Percentiles rank a stretch among this genome's conserved stretches.
These are phyloP conservation scores for Drosophila equinoxialis DNA, from an alignment of 1,140 invertebrate genomes.

Conservation along the genomic window DNA sequence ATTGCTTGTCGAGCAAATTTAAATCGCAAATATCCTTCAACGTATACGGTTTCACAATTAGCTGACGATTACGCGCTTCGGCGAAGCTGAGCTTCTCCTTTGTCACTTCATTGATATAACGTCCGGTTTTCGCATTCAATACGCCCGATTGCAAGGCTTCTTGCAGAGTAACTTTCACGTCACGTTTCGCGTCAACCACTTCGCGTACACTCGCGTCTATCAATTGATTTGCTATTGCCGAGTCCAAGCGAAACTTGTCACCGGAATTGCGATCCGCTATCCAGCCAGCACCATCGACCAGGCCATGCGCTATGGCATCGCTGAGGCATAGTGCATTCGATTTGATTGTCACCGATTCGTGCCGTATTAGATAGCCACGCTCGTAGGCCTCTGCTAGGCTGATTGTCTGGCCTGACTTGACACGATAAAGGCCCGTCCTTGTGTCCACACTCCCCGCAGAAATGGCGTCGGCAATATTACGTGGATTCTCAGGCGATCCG, in stretches of 20 bases:
- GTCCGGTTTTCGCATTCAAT: constrained; percentile 90
- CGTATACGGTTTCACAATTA: constrained; percentile 94
- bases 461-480: constrained; percentile 89
- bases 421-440: constrained; percentile 88
- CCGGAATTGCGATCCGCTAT: constrained; percentile 93
- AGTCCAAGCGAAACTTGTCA: constrained; percentile 90
- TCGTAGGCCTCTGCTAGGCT: constrained; percentile 92
- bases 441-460: constrained; percentile 91
- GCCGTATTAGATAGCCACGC: constrained; percentile 88
- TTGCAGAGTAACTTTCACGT: constrained; percentile 91
- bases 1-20: constrained; percentile 90
- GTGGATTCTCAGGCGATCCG: constrained; percentile 65
- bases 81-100: constrained; percentile 90
- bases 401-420: constrained; percentile 88
- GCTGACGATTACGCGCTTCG: constrained; percentile 90
- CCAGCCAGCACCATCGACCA: constrained; percentile 91
- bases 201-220: constrained; percentile 90
- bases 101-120: constrained; percentile 89
- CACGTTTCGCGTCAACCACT: constrained; percentile 90
- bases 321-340: constrained; percentile 89
- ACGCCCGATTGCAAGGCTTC: constrained; percentile 90
- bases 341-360: constrained; percentile 89
- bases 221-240: constrained; percentile 90
- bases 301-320: constrained; percentile 91
- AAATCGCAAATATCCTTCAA: constrained; percentile 93